Base-by-base conservation (phyloP, 2,888 invertebrate species). In the Diabrotica balteata region DNA sequence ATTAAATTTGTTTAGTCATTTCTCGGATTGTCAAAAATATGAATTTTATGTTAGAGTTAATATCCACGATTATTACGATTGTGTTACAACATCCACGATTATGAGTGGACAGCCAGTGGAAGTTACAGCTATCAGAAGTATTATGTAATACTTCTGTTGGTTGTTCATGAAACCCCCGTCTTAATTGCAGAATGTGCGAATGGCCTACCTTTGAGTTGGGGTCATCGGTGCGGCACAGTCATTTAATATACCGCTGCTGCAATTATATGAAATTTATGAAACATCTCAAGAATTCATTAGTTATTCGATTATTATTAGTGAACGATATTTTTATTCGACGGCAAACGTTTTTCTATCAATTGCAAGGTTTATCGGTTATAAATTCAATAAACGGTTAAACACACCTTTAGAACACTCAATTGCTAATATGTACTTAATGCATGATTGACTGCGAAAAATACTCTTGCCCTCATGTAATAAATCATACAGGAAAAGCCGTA, bases 361-460 rank as follows among this genome's bases (percentile, higher is more conserved):
- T 54, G 62, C 57, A 54, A 47, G 53, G 59, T 66, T 61, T 63
- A 69, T 69, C 53, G 58, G 53, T 63, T 63, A 60, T 68, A 60
- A 68, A 63, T 66, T 65, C 51, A 47, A 45, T 44, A 60, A 58
- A 60, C 59, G 62, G 65, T 66, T 63, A 68, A 32, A 63, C 67
- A 66, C 66, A 58, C 66, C 70, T 68, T 66, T 68, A 68, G 60
- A 65, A 68, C 63, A 66, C 58, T 63, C 64, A 70, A 70, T 70
- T 70, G 42, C 45, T 68, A 70, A 66, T 68, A 63, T 67, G 63
- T 67, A 62, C 55, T 62, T 60, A 43, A 55, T 60, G 54, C 54
- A 32, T 59, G 60, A 66, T 54, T 43, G 54, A 54, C 10, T 54
- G 8, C 8, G 43, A 7, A 43, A 8, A 54, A 42, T 43, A 43